Base-by-base conservation (phyloP, 2,888 invertebrate genomes). In the Drosophila kanekoi region DNA sequence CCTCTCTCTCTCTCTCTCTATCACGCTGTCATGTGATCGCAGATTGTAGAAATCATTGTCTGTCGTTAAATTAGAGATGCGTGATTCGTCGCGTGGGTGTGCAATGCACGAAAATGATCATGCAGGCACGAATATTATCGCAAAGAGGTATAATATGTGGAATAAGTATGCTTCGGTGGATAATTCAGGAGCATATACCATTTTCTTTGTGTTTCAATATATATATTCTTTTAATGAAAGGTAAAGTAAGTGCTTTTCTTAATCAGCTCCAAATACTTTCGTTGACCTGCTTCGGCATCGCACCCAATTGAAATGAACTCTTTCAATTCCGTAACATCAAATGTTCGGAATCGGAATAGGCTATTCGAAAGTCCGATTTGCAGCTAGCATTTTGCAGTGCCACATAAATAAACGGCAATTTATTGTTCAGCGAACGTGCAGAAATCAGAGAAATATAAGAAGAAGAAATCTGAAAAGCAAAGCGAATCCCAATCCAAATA, bases 401-500 rank as follows among this genome's bases (percentile, higher is more conserved):
- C 78, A 77, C 85, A 85, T 85, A 77, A 85, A 83, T 81, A 81
- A 83, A 67, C 72, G 66, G 49, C 37, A 72, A 79, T 84, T 82
- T 82, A 78, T 80, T 75, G 69, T 72, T 75, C 58, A 37, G 23
- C 3, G 41, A 60, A 49, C 14, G 49, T 14, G 37, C 9, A 14
- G 18, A 51, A 45, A 38, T 45, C 43, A 20, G 38, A 10, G 16
- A 14, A 35, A 51, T 23, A 52, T 48, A 58, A 54, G 16, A 37
- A 61, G 20, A 6, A 5, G 11, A 49, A 45, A 43, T 10, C 16
- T 16, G 11, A 47, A 59, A 60, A 66, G 33, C 52, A 63, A 45
- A 58, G 48, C 38, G 23, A 38, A 57, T n/a, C 51, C 35, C 28
- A 53, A 52, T 61, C 9, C 28, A 61, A 62, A 57, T 38, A 62